Conservation (phyloP, 2,797 vertebrate genomes). For the Rhinogobio ventralis region DNA sequence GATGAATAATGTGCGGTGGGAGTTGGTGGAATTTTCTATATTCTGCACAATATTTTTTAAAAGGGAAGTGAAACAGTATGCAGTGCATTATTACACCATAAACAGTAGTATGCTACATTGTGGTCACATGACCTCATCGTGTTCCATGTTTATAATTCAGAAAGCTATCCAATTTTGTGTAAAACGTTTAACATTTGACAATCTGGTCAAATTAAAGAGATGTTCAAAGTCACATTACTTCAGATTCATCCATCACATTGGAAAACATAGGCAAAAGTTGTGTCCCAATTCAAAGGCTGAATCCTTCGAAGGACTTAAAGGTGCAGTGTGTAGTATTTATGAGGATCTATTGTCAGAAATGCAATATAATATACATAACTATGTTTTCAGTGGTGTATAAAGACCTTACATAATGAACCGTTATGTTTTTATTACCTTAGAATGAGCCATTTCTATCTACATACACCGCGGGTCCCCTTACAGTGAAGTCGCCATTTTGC, state of each 20-base stretch:
- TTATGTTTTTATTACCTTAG: too few species aligned
- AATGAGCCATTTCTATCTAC: too few species aligned
- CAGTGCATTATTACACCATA: background rate
- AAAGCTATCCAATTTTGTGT: background rate
- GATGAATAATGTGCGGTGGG: background rate
- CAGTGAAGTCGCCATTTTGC: too few species aligned
- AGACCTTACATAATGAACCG: too few species aligned
- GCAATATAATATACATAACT: too few species aligned
- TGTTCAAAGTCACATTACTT: background rate
- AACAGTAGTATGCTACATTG: background rate
- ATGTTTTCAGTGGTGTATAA: too few species aligned
- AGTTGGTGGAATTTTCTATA: background rate
- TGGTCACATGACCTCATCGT: background rate
- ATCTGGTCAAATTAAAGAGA: background rate
- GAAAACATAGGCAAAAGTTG: background rate
- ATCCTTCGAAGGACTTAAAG: too few species aligned
- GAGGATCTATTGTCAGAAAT: too few species aligned
- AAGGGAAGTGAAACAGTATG: background rate
- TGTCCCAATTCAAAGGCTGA: background rate
- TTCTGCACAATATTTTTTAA: background rate
- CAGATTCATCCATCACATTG: background rate
- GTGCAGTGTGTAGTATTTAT: too few species aligned
- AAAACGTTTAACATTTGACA: background rate
- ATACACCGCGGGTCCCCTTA: too few species aligned
- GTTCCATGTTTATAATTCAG: background rate